Evolutionary conservation across 23 tunicate genomes (phyloP).

Genomic region (Trididemnum miniatum): DNA sequence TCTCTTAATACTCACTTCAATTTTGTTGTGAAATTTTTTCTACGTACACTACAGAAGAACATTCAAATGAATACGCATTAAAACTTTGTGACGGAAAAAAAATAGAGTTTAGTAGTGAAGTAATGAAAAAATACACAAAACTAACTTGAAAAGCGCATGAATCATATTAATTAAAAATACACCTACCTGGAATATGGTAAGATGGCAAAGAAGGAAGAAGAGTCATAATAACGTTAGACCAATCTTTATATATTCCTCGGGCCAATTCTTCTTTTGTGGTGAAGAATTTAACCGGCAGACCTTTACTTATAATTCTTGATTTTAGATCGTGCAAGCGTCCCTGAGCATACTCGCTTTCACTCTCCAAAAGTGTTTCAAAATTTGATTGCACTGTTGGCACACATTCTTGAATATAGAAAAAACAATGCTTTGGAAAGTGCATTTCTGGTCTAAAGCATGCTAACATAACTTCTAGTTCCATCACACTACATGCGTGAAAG

Average conservation of each 20-base stretch:
- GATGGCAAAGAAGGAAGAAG: constrained; percentile 16
- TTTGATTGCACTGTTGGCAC: constrained; percentile 8
- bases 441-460: constrained; percentile 40
- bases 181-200: constrained; percentile 28
- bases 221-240: constrained; percentile 47
- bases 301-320: constrained; percentile 57
- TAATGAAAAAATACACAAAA: too few species aligned
- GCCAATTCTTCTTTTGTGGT: constrained; percentile 50
- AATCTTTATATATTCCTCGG: constrained; percentile 42
- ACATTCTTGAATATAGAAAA: constrained; percentile 67
- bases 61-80: too few species aligned
- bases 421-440: constrained; percentile 53
- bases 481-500: constrained; percentile 64
- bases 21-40: too few species aligned
- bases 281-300: constrained; percentile 71
- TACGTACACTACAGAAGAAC: too few species aligned
- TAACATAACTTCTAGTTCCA: constrained; percentile 64
- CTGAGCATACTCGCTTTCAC: constrained; percentile 80
- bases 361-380: constrained; percentile 43
- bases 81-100: too few species aligned
- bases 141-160: too few species aligned
- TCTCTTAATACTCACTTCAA: too few species aligned
- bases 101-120: too few species aligned
- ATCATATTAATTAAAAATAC: too few species aligned
- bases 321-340: constrained; percentile 48